Evolutionary conservation across 2,113 vertebrate species (phyloP).

Genomic region (Callocephalon fimbriatum): DNA sequence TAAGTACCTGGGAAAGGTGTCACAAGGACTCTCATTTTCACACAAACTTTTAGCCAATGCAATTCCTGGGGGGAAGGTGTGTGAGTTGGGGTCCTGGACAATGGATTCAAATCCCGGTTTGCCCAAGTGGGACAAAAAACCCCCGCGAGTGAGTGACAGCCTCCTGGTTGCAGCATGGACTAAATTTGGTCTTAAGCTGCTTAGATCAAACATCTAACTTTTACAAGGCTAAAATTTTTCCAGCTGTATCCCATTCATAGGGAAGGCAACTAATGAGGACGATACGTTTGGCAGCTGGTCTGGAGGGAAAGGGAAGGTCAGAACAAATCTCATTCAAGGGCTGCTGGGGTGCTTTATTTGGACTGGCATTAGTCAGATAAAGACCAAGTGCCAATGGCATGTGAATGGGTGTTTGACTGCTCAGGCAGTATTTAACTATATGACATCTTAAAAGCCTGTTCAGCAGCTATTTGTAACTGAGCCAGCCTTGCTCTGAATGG

Average conservation of each 20-base stretch:
- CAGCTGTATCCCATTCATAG: background rate
- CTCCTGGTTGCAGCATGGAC: background rate
- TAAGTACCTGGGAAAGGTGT: background rate
- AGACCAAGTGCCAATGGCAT: background rate
- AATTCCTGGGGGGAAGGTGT: background rate
- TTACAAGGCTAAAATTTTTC: background rate
- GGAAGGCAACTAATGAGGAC: background rate
- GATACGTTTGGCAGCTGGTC: background rate
- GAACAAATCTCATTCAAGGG: background rate
- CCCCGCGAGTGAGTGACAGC: background rate
- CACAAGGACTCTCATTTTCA: background rate
- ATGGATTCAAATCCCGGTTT: background rate
- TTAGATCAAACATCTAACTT: background rate
- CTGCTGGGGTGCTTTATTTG: background rate
- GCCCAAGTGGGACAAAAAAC: background rate
- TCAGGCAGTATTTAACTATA: background rate
- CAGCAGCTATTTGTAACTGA: background rate
- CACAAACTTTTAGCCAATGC: background rate
- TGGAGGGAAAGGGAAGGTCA: background rate
- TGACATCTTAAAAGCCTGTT: background rate
- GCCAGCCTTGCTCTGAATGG: background rate
- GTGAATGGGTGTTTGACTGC: background rate
- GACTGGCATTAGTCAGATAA: background rate
- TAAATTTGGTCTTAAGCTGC: background rate
- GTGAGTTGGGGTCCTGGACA: rapidly evolving